Evolutionary conservation across 2,797 vertebrate genomes (phyloP).

Genomic region (Malurus splendens): DNA sequence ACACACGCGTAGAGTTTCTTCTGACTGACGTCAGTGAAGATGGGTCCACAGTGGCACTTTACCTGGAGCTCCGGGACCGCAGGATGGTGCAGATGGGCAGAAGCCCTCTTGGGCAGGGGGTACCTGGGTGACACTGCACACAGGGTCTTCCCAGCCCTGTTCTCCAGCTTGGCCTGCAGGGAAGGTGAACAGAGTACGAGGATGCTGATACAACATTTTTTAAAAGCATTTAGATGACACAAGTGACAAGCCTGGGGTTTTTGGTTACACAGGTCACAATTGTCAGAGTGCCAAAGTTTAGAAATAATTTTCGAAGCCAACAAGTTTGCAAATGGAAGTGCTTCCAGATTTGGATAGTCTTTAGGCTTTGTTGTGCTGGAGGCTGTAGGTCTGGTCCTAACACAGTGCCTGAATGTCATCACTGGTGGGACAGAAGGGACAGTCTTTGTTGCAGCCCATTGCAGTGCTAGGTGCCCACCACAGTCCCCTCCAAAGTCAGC

Average conservation of each 20-base stretch:
- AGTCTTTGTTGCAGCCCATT: not conserved
- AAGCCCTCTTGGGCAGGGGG: not conserved
- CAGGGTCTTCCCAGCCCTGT: not conserved
- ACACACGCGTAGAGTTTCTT: not conserved
- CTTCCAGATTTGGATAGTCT: not conserved
- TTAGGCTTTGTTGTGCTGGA: not conserved
- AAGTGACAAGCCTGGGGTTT: not conserved
- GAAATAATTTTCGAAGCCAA: not conserved
- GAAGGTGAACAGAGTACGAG: not conserved
- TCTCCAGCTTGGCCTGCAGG: not conserved
- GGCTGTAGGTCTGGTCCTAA: not conserved
- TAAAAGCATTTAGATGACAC: not conserved
- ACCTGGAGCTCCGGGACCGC: not conserved
- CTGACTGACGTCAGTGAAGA: not conserved
- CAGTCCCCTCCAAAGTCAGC: not conserved
- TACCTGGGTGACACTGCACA: not conserved
- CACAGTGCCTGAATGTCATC: rapidly evolving
- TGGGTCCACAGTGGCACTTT: rapidly evolving
- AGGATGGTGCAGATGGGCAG: not conserved
- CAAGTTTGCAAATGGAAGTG: not conserved
- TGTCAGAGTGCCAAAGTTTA: not conserved
- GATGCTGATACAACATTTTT: not conserved
- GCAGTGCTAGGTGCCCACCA: too few relatives aligned
- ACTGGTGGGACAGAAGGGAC: rapidly evolving
- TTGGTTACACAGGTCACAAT: not conserved